A percentile compares a stretch with the other conserved stretches of the same genome.
Conservation (phyloP, 2,797 vertebrate species). For the Sebastolobus alascanus region DNA sequence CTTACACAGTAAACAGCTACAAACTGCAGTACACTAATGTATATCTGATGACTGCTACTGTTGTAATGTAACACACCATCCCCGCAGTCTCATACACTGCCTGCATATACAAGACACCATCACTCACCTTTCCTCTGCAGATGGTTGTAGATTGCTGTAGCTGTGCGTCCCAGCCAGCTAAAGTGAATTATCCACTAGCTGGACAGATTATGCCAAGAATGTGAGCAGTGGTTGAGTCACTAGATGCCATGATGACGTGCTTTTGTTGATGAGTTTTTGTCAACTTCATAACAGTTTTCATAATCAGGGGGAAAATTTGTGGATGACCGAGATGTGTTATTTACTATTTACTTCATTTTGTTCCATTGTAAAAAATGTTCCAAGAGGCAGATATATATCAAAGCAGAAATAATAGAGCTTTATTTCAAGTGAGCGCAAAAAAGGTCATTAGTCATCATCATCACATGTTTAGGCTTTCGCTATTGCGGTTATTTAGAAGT, state of each 20-base stretch:
- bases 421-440: conserved; percentile 81
- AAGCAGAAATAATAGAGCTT: conserved; percentile 79
- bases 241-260: conserved; percentile 2
- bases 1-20: background rate
- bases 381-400: conserved; percentile 46
- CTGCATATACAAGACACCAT: background rate
- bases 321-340: background rate
- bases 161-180: conserved; percentile 1
- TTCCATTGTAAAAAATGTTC: conserved; percentile 2
- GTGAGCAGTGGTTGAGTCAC: conserved; percentile 21
- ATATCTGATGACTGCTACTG: background rate
- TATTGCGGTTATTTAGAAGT: conserved; percentile 57
- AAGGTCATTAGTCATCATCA: conserved; percentile 71
- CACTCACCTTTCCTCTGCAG: conserved; percentile 1
- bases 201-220: conserved; percentile 37
- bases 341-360: background rate
- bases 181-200: conserved; percentile 39
- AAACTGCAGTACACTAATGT: background rate
- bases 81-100: background rate
- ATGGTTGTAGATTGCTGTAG: background rate
- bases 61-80: background rate
- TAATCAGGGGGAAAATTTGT: background rate
- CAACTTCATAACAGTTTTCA: background rate
- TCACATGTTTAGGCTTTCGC: conserved; percentile 69
- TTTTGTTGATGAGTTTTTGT: background rate